Evolutionary conservation across 2,113 vertebrate genomes (phyloP), one percentile per base, ranked within the genome.

Genomic region (Petroica traversi): DNA sequence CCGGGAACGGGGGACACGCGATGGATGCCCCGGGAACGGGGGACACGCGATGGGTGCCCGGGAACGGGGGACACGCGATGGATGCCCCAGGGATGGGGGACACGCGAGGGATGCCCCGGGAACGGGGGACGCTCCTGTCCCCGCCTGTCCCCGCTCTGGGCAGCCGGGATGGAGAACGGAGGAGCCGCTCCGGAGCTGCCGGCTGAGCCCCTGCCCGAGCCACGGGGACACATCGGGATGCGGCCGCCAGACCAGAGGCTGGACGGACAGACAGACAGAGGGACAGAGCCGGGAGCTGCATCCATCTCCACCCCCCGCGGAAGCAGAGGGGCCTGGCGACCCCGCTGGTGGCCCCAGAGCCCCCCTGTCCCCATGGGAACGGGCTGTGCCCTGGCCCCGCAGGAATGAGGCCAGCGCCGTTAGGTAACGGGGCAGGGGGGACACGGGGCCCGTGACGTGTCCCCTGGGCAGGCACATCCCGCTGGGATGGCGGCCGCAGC

Each of bases 131-230:
- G 0, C 3, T 0, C 19, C 12, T 33, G 63, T 18, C 72, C 54
- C 29, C 0, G 5, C 12, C 71, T 19, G 62, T 14, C 54, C 68
- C 72, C 0, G 2, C 61, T 25, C 31, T 2, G 0, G 22, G 77
- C 58, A 54, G 34, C 46, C 3, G 2, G 14, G 36, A 81, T 23
- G 67, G 67, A 48, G 54, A 41, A 41, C 0, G 6, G 36, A 43
- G 51, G 4, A 72, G 58, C 55, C 14, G 3, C 55, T 74, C 61
- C 61, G 8, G 67, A n/a, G 55, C 63, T 12, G n/a, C 55, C 3
- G 1, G 45, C 58, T 9, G 62, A 48, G 25, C 14, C 34, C 68
- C 73, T 11, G 25, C 20, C 36, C 3, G 1, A 74, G 33, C 51
- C 20, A 0, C 57, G 12, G 16, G 6, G 2, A 18, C 10, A 67